A percentile compares a stretch with the other conserved stretches of the same genome.
phyloP scores from a whole-genome alignment of 2,888 invertebrate genomes.

The Eledona agricola region DNA sequence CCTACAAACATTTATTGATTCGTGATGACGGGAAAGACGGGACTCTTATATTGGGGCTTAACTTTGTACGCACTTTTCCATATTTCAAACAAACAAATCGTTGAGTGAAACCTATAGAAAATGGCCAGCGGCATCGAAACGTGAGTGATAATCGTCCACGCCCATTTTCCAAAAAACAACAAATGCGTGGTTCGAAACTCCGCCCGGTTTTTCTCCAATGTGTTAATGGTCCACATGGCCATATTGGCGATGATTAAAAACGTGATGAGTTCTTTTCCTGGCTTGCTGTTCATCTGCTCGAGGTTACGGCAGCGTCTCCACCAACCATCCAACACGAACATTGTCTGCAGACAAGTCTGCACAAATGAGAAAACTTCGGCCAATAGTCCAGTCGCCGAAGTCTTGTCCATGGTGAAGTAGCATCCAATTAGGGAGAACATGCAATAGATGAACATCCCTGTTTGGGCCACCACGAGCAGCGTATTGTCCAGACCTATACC shows the following conservation, averaged over 20 bases:
- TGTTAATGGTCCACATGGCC: conserved; percentile 95
- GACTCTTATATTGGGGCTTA: conserved; percentile 86
- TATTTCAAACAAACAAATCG: conserved; percentile 94
- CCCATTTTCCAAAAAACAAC: conserved; percentile 92
- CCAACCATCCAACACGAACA: conserved; percentile 91
- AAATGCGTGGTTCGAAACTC: conserved; percentile 92
- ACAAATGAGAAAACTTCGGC: conserved; percentile 86
- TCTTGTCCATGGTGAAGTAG: conserved; percentile 82
- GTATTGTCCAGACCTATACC: conserved; percentile 78
- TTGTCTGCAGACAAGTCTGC: conserved; percentile 89
- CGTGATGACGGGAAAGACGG: conserved; percentile 42
- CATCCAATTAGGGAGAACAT: conserved; percentile 94
- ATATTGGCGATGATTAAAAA: conserved; percentile 89
- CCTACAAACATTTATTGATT: conserved; percentile 1
- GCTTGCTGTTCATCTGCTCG: conserved; percentile 85
- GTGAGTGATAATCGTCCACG: conserved; percentile 95
- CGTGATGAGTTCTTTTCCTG: conserved; percentile 92
- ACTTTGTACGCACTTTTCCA: conserved; percentile 97
- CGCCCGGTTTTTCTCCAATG: conserved; percentile 88
- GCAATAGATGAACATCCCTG: conserved; percentile 90
- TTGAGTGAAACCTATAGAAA: conserved; percentile 94
- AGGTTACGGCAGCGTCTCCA: conserved; percentile 82
- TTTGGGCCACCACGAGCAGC: conserved; percentile 88
- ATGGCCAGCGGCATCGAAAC: conserved; percentile 93
- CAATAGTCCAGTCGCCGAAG: conserved; percentile 79